These are phyloP conservation scores for Meghimatium bilineatum DNA, from an alignment of 2,888 invertebrate genomes.

Conservation along the genomic window DNA sequence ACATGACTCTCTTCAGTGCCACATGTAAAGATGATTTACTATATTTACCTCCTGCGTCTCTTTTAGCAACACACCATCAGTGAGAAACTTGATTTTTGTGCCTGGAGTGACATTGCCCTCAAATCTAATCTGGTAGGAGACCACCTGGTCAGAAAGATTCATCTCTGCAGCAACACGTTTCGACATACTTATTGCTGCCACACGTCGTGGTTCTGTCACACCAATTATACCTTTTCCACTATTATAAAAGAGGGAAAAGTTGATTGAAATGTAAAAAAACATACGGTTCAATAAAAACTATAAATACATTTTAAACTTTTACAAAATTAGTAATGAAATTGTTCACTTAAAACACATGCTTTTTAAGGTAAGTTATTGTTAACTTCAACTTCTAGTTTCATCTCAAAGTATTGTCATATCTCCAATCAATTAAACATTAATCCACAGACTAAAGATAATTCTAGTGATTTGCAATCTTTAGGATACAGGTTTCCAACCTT, in stretches of 20 bases:
- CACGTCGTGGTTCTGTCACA: constrained; percentile 97
- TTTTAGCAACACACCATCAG: constrained; percentile 95
- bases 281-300: too few relatives aligned
- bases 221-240: constrained; percentile 86
- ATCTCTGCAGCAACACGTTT: constrained; percentile 93
- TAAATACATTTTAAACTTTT: neutral
- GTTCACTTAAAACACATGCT: neutral
- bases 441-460: too few relatives aligned
- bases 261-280: too few relatives aligned
- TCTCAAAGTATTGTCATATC: too few relatives aligned
- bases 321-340: neutral
- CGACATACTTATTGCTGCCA: constrained; percentile 98
- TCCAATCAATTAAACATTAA: too few relatives aligned
- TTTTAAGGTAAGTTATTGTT: too few relatives aligned
- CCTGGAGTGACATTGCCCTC: constrained; percentile 92
- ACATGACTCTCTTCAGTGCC: too few relatives aligned
- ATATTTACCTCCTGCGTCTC: constrained; percentile 85
- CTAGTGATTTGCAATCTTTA: too few relatives aligned
- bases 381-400: too few relatives aligned
- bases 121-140: constrained; percentile 86
- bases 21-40: neutral
- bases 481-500: too few relatives aligned
- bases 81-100: constrained; percentile 98
- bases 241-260: constrained; percentile 7
- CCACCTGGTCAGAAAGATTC: constrained; percentile 81